These are phyloP conservation scores for Pseudochirops corinnae DNA, from an alignment of 2,797 vertebrate species.

Conservation along the genomic window DNA sequence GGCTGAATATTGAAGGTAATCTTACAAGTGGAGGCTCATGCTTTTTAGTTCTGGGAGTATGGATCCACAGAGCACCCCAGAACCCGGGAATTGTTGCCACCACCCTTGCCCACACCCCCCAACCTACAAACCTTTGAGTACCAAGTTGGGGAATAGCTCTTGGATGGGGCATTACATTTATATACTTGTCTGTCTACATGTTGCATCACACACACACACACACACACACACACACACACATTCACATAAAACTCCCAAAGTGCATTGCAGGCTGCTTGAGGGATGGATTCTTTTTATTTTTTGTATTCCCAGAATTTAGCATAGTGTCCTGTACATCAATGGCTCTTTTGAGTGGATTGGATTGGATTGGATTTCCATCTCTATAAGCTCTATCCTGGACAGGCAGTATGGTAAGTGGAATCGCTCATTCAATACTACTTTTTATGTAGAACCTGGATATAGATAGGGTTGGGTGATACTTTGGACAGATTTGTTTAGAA, in stretches of 20 bases:
- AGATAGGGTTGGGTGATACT: not conserved
- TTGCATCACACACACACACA: not conserved
- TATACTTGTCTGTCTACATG: not conserved
- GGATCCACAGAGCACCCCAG: too few relatives aligned
- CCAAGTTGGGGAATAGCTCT: not conserved
- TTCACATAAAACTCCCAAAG: not conserved
- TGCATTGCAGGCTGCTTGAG: not conserved
- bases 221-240: not conserved
- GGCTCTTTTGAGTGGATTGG: not conserved
- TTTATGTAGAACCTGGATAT: not conserved
- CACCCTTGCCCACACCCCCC: too few relatives aligned
- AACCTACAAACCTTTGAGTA: not conserved
- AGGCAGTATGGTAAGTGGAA: not conserved
- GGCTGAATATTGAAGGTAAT: too few relatives aligned
- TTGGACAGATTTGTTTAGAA: not conserved
- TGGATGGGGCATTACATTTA: not conserved
- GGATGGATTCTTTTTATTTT: not conserved
- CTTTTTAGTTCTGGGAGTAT: too few relatives aligned
- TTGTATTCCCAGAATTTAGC: not conserved
- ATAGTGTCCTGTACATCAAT: not conserved
- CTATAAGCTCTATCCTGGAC: not conserved
- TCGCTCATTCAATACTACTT: not conserved
- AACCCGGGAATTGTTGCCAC: too few relatives aligned
- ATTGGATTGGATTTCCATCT: not conserved
- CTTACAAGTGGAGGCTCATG: too few relatives aligned